Base-by-base conservation (phyloP, 2,888 invertebrate genomes). In the Brenthis daphne region DNA sequence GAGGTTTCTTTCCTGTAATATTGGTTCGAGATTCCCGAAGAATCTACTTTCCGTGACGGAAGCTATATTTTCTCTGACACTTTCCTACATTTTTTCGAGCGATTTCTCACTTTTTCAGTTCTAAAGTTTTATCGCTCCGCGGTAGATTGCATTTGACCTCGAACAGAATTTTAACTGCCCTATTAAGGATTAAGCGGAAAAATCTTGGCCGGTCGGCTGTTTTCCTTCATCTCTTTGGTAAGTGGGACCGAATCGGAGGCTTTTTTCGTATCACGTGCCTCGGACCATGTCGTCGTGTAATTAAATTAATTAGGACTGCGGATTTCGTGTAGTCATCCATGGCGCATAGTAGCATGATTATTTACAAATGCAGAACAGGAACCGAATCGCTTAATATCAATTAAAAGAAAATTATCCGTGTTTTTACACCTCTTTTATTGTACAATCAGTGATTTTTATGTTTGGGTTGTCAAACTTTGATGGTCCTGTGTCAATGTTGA, bases 1-100 rank as follows among this genome's bases (percentile, higher is more conserved):
- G 78, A 82, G 76, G 82, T 80, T 77, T 69, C 53, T 75, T 71
- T 70, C 57, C 48, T 54, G 43, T 67, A 58, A 70, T 70, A 70
- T 70, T 58, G 64, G 57, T 33, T 43, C 61, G 51, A 51, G 57
- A 58, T 64, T 64, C 50, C 64, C 47, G 51, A 64, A 67, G 12
- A 57, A 60, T 57, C 70, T 54, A 65, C 61, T 65, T 70, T 65
- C 51, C 56, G 51, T 48, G 51, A 57, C 55, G 60, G 50, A 50
- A 65, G 61, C 56, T 29, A 61, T 33, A 37, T 50, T 68, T 57
- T 57, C 48, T 53, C 33, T 55, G 65, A 43, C 20, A 61, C 56
- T 69, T 65, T 61, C 13, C 16, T 60, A 29, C 16, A 55, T 68
- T 64, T 58, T 51, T 58, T 54, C n/a, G 56, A 24, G 13, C 33